phyloP scores from a whole-genome alignment of 2,888 invertebrate genomes.

The Eristalinus aeneus region DNA sequence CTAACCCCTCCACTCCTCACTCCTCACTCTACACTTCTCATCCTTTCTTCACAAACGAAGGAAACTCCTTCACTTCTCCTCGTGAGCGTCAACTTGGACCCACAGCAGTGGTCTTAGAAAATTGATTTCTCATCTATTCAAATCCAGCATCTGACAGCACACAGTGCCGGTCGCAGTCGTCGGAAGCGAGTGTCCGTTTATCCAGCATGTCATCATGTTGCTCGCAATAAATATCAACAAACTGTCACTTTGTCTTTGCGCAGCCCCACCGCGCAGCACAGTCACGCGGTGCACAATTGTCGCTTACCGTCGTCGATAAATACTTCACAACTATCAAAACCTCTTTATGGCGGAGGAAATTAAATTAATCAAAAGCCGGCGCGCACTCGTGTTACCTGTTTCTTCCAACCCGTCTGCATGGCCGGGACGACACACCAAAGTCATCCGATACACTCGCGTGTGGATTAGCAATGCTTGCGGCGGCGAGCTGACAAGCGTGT shows the following conservation, averaged over 20 bases:
- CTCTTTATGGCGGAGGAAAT: slow-evolving; percentile 17
- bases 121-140: background rate
- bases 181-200: background rate
- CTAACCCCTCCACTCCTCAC: no score
- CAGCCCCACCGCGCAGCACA: slow-evolving; percentile 7
- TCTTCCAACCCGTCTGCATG: background rate
- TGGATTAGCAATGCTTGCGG: slow-evolving; percentile 1
- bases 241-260: background rate
- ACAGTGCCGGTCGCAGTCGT: background rate
- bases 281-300: background rate
- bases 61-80: no score
- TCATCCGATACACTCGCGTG: slow-evolving; percentile 23
- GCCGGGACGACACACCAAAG: background rate
- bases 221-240: background rate
- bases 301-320: slow-evolving; percentile 14
- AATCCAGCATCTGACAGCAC: background rate
- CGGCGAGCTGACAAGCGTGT: background rate
- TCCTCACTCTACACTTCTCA: no score
- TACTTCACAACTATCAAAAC: slow-evolving; percentile 35
- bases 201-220: background rate
- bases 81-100: no score
- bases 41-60: no score
- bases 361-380: slow-evolving; percentile 44
- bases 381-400: slow-evolving; percentile 3
- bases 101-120: no score